Base-by-base conservation (phyloP, 2,113 vertebrate species). In the Rhinolophus sinicus region DNA sequence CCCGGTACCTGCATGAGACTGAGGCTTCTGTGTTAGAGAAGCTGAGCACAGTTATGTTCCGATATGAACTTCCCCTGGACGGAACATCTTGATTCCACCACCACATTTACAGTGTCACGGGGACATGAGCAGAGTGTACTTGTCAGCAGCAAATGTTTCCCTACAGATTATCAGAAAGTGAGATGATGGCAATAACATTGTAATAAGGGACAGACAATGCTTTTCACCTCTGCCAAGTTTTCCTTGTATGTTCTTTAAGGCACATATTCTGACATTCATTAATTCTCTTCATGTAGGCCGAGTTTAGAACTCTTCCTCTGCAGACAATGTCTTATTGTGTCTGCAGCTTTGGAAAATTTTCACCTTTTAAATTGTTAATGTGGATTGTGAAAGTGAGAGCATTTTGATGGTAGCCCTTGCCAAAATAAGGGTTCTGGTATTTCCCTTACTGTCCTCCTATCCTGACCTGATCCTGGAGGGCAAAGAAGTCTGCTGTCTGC, bases 361-460 rank as follows among this genome's bases (percentile, higher is more conserved):
- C 44, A 14, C 62, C 73, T 94, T 96, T 90, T 52, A 72, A 67
- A 72, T 73, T 47, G 22, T 82, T 96, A 78, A 47, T 65, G 40
- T 96, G 70, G 40, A 73, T 52, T 77, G 64, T 72, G 88, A 82
- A 87, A 72, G 47, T 65, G 67, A 90, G 60, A 77, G 87, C 44
- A 81, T 88, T 54, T 44, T 90, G 78, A 40, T 18, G 35, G 60
- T 18, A 65, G 72, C 44, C 28, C 21, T 96, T 70, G 6, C 44
- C 35, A 60, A 56, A 16, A 85, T 30, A 19, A 56, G 19, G 33
- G 30, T 75, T 72, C n/a, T 6, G 7, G 84, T 82, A 14, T 84
- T 85, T 64, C 16, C 50, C 56, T 4, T n/a, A 5, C 44, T 44
- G 15, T 30, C n/a, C 58, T 35, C 28, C 47, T 50, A 62, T 56